A percentile compares a stretch with the other conserved stretches of the same genome.
These are phyloP conservation scores for Moxostoma hubbsi DNA, from an alignment of 2,797 vertebrate species.

Conservation along the genomic window DNA sequence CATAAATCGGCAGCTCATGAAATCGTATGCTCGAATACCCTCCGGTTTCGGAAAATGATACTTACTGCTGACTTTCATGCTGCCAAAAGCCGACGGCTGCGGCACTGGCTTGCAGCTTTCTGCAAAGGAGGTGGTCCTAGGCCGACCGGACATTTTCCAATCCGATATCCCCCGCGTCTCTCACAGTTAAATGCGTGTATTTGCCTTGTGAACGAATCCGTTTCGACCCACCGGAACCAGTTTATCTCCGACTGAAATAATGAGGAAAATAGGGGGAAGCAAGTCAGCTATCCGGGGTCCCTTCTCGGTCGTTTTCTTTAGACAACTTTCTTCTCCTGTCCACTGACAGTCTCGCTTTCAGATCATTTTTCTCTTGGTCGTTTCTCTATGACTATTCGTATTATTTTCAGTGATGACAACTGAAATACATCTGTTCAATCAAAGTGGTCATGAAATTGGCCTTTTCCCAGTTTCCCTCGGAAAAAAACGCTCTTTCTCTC, in stretches of 20 bases:
- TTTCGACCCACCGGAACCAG: slow-evolving; percentile 56
- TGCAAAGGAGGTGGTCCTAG: slow-evolving; percentile 99
- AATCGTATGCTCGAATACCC: slow-evolving; percentile 3
- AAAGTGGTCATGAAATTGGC: slow-evolving; percentile 78
- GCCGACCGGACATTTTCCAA: slow-evolving; percentile 95
- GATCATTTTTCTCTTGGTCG: slow-evolving; percentile 66
- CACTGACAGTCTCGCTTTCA: slow-evolving; percentile 61
- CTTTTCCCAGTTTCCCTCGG: slow-evolving; percentile 69
- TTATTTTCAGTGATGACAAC: slow-evolving; percentile 61
- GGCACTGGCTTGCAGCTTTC: slow-evolving; percentile 99
- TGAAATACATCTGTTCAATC: slow-evolving; percentile 72
- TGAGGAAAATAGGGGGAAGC: slow-evolving; percentile 51
- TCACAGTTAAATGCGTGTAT: slow-evolving; percentile 65
- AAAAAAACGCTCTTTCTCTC: slow-evolving; percentile 55
- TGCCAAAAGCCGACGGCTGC: slow-evolving; percentile 97
- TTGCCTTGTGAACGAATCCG: slow-evolving; percentile 52
- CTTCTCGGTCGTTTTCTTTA: slow-evolving; percentile 58
- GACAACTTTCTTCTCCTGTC: slow-evolving; percentile 60
- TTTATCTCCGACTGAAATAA: slow-evolving; percentile 9
- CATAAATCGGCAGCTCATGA: not conserved
- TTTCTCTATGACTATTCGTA: slow-evolving; percentile 57
- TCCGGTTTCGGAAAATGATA: slow-evolving; percentile 63
- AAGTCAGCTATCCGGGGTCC: slow-evolving; percentile 57
- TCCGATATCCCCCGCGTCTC: slow-evolving; percentile 66
- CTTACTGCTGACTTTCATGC: slow-evolving; percentile 99